These are phyloP conservation scores for Drosophila nigrodunni DNA, from an alignment of 1,140 invertebrate species.

Conservation along the genomic window DNA sequence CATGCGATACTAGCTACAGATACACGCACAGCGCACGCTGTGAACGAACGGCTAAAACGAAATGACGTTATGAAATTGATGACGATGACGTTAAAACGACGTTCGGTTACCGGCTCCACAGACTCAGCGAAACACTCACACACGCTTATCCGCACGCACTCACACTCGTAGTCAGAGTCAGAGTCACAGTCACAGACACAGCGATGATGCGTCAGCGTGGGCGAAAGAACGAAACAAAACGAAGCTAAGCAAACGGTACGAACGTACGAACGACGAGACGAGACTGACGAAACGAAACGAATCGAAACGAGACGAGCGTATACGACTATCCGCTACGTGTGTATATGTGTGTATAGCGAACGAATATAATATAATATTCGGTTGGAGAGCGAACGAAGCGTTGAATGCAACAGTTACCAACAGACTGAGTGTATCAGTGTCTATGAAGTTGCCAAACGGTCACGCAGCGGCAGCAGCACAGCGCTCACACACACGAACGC, in stretches of 20 bases:
- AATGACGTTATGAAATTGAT: conserved; percentile 65
- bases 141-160: conserved; percentile 1
- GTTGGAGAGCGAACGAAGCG: conserved; percentile 74
- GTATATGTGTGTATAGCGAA: neutral
- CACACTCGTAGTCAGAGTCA: neutral
- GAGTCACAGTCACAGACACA: conserved; percentile 11
- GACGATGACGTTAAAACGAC: conserved; percentile 48
- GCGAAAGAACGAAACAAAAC: conserved; percentile 33
- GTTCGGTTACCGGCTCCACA: conserved; percentile 31
- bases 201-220: conserved; percentile 9
- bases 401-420: conserved; percentile 83
- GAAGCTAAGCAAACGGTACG: conserved; percentile 26
- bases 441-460: conserved; percentile 78
- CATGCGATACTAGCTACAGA: neutral
- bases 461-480: neutral
- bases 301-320: conserved; percentile 16
- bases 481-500: conserved; percentile 12
- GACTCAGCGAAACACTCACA: conserved; percentile 9
- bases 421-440: conserved; percentile 74
- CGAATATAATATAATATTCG: conserved; percentile 17
- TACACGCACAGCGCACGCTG: conserved; percentile 43
- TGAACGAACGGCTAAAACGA: conserved; percentile 35
- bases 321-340: neutral
- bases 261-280: conserved; percentile 24
- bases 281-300: conserved; percentile 11